Evolutionary conservation across 37 sponge, comb jelly and placozoan genomes (phyloP), one percentile per base, ranked within the genome.

Genomic region (Axinella damicornis): DNA sequence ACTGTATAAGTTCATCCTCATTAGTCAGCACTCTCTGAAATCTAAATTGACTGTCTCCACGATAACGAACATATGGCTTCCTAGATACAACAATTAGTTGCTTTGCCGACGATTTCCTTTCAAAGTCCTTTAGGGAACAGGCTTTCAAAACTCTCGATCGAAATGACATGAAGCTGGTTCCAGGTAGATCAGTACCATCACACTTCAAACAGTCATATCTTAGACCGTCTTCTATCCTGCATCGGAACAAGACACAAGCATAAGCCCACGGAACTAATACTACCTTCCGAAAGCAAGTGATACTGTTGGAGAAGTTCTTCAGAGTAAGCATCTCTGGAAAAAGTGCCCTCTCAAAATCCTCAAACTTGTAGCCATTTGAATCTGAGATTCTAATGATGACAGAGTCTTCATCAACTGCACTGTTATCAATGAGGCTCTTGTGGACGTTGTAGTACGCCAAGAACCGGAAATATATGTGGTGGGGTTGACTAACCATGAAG

Each of bases 381-480:
- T 79, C 83, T 35, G 83, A 64, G 40, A 93, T 36, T 36, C 94
- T 58, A 12, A 93, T 65, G 0, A 93, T 69, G 16, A 46, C 31
- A 2, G 35, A 32, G 5, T 70, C 33, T 20, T 34, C 68, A 1
- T 17, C 25, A 28, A 16, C 0, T 4, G 27, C 30, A 24, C 70
- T 66, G 16, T 56, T 25, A 41, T 90, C 79, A 0, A 71, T 22
- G 5, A 89, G 57, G 12, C 72, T 62, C 71, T 86, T 89, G 57
- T 75, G 82, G 2, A 89, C 36, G 73, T 78, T 88, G 61, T 77
- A 93, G 68, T 82, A 93, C 22, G 78, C 74, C 18, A 85, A 39
- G 58, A 93, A 86, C 35, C 87, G 68, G 62, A 93, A 93, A 65
- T 86, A 93, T 28, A 93, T 82, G 65, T 93, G 94, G 15, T 52